Evolutionary conservation across 2,113 vertebrate species (phyloP).

Genomic region (Hippolais icterina): DNA sequence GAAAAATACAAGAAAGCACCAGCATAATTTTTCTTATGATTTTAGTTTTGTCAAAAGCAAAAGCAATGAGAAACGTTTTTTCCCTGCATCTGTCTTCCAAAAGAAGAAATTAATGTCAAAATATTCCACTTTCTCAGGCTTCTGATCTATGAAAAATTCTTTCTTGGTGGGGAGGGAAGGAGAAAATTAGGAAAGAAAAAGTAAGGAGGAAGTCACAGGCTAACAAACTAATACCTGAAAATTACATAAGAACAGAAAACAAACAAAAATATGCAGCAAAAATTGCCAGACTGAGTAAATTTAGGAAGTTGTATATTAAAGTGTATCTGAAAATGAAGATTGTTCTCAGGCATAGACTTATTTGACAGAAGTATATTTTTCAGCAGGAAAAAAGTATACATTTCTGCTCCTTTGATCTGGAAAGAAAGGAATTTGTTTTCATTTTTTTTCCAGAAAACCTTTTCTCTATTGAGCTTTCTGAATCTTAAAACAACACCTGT

Average conservation of each 20-base stretch:
- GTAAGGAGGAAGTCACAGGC: not conserved
- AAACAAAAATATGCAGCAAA: not conserved
- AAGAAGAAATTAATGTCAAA: not conserved
- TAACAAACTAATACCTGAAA: not conserved
- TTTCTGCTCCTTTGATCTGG: not conserved
- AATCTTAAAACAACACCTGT: not conserved
- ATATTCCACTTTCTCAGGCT: not conserved
- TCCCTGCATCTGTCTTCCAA: not conserved
- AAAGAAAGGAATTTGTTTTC: not conserved
- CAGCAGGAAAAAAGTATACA: not conserved
- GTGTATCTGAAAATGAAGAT: not conserved
- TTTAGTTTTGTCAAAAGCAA: not conserved
- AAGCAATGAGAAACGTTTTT: not conserved
- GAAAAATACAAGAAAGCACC: not conserved
- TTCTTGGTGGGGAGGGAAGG: not conserved
- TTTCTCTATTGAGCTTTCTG: not conserved
- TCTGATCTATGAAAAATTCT: not conserved
- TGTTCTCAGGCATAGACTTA: not conserved
- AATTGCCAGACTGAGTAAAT: not conserved
- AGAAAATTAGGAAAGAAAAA: not conserved
- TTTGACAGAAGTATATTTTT: not conserved
- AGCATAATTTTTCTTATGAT: not conserved
- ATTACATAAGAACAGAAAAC: not conserved
- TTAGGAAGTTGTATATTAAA: not conserved
- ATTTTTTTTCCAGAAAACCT: not conserved